Percentiles rank a stretch among this genome's conserved stretches.
phyloP scores from a whole-genome alignment of 2,888 invertebrate species.

The Drosophila pseudotakahashii region DNA sequence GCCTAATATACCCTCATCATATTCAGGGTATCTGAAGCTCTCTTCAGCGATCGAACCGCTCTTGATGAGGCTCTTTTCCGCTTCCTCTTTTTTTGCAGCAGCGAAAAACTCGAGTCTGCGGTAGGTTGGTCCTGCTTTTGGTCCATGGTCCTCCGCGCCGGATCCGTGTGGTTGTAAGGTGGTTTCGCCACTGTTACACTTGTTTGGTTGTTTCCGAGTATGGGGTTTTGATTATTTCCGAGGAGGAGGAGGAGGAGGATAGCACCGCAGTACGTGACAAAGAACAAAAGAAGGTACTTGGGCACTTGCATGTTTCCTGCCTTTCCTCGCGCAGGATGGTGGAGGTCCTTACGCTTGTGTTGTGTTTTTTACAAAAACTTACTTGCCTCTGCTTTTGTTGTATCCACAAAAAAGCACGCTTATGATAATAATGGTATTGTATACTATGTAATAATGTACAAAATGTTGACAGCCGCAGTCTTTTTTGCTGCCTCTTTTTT shows the following conservation, averaged over 20 bases:
- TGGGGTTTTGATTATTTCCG: background rate
- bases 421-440: slow-evolving; percentile 73
- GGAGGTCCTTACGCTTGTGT: slow-evolving; percentile 17
- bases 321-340: background rate
- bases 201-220: slow-evolving; percentile 6
- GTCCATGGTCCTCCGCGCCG: slow-evolving; percentile 6
- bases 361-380: slow-evolving; percentile 34
- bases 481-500: slow-evolving; percentile 44
- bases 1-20: background rate
- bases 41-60: slow-evolving; percentile 62
- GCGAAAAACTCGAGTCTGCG: slow-evolving; percentile 45
- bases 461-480: slow-evolving; percentile 51
- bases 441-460: slow-evolving; percentile 16
- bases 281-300: slow-evolving; percentile 83
- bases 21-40: slow-evolving; percentile 39
- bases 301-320: slow-evolving; percentile 77
- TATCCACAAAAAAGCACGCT: slow-evolving; percentile 79
- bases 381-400: slow-evolving; percentile 61
- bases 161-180: slow-evolving; percentile 32
- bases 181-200: slow-evolving; percentile 37
- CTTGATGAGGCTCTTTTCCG: slow-evolving; percentile 61
- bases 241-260: background rate
- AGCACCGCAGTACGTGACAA: slow-evolving; percentile 82
- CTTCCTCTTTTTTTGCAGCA: slow-evolving; percentile 53
- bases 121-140: slow-evolving; percentile 27